Evolutionary conservation across 2,888 invertebrate genomes (phyloP).

Genomic region (Trissolcus japonicus): DNA sequence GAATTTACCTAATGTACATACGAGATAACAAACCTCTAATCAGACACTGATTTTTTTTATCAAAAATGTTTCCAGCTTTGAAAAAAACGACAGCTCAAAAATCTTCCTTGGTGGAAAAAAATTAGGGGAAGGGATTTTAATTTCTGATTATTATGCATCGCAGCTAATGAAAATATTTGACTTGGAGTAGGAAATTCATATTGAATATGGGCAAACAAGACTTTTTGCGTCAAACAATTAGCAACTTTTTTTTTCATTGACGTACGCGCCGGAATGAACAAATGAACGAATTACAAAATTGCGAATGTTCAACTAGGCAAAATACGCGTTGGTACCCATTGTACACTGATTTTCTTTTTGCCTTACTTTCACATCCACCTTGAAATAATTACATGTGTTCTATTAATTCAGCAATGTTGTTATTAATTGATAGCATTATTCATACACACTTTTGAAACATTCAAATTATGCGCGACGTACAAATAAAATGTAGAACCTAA

Average conservation of each 20-base stretch:
- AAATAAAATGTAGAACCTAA: neutral
- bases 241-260: conserved; percentile 36
- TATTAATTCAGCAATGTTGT: conserved; percentile 17
- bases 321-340: conserved; percentile 41
- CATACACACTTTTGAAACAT: neutral
- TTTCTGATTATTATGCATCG: too few species aligned
- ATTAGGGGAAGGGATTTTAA: too few species aligned
- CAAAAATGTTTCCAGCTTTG: too few species aligned
- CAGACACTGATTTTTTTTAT: too few species aligned
- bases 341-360: conserved; percentile 47
- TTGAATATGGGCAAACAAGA: conserved; percentile 8
- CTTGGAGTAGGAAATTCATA: too few species aligned
- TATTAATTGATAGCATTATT: conserved; percentile 9
- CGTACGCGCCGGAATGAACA: conserved; percentile 22
- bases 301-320: conserved; percentile 46
- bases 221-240: conserved; percentile 26
- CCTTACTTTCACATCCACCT: conserved; percentile 53
- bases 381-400: conserved; percentile 28
- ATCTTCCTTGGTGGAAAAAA: too few species aligned
- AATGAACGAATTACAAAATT: conserved; percentile 42
- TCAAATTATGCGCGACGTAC: neutral
- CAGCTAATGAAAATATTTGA: too few species aligned
- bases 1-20: too few species aligned
- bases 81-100: too few species aligned
- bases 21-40: too few species aligned